Base-by-base conservation (phyloP, 2,797 vertebrate genomes). In the Gymnopithys bicolor region DNA sequence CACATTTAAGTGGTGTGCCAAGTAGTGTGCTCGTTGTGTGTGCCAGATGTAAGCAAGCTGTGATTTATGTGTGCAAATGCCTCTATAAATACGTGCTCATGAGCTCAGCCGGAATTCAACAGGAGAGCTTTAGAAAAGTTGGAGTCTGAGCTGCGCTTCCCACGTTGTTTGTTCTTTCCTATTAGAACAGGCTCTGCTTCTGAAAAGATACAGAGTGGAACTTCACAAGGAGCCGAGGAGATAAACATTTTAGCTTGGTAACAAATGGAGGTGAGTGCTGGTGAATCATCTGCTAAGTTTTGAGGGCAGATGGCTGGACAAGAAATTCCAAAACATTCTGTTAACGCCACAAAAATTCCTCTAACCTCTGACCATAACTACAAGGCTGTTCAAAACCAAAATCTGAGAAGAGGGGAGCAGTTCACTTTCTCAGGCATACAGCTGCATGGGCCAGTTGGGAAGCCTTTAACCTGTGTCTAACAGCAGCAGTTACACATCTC, bases 291-390 rank as follows among this genome's bases (percentile, higher is more conserved):
- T 76, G 85, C 51, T 30, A 7, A 66, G 33, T 28, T 95, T 74
- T 53, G 81, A 74, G 86, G 84, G 83, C 63, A 89, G 63, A 82
- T 71, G 63, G 53, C 62, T 90, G 79, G 33, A 87, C 4, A 1
- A 95, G 70, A 89, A 82, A 90, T 90, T 73, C 35, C 77, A 76
- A 94, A 83, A 49, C 52, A 27, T 92, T 90, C 45, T 77, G 82
- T 59, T 33, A 79, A 69, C 56, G 67, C 70, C 74, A 77, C 92
- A 93, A 70, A 94, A 92, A 79, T 79, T 53, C 66, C 73, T 81
- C 68, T 75, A 53, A 68, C 68, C 53, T 69, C 77, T 89, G 90
- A 76, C 83, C 49, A 16, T 89, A 93, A 83, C 74, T 56, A 33
- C 7, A 51, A 78, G 49, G 59, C 59, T 77, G 59, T n/a, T 92